Base-by-base conservation (phyloP, 2,888 invertebrate genomes). In the Doris montereyensis region DNA sequence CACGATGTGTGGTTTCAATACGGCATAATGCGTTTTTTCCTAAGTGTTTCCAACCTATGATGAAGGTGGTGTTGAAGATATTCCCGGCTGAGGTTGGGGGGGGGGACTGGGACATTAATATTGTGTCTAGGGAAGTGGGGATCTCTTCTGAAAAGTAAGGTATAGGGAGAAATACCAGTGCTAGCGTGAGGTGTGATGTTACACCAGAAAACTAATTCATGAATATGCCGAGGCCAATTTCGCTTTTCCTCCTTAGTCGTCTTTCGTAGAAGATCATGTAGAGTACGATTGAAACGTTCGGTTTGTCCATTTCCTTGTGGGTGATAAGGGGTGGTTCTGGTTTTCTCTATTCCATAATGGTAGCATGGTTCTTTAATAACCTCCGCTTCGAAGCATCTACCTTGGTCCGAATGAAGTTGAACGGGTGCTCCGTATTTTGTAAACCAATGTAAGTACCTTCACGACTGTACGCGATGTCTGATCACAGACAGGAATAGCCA, bases 361-460 rank as follows among this genome's bases (percentile, higher is more conserved):
- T n/a, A n/a, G n/a, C n/a, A n/a, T n/a, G n/a, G n/a, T n/a, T n/a
- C n/a, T n/a, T n/a, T n/a, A 0, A 84, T 77, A 5, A 85, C 28
- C 1, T 77, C 58, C 1, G 76, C 60, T 74, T 85, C 84, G 75
- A 84, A 83, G 58, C 78, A 77, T 17, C 80, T 35, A 8, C 84
- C 83, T 76, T 85, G 84, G 67, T 58, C 58, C 3, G 58, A 58
- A 8, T 58, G 58, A n/a, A 58, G 58, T 8, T 58, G 58, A 17
- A 13, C 2, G 35, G 70, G 70, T 3, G 32, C 32, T 2, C 70
- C 34, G 34, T 70, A 70, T 17, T 32, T 2, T n/a, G n/a, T 1
- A 17, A 70, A 32, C 70, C 32, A 70, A 0, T 71, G 24, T 41
- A 2, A 71, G 41, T 1, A 41, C 41, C 10, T 41, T 71, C 4